These are phyloP conservation scores for Artemisiospiza belli DNA, from an alignment of 2,113 vertebrate genomes.

Conservation along the genomic window DNA sequence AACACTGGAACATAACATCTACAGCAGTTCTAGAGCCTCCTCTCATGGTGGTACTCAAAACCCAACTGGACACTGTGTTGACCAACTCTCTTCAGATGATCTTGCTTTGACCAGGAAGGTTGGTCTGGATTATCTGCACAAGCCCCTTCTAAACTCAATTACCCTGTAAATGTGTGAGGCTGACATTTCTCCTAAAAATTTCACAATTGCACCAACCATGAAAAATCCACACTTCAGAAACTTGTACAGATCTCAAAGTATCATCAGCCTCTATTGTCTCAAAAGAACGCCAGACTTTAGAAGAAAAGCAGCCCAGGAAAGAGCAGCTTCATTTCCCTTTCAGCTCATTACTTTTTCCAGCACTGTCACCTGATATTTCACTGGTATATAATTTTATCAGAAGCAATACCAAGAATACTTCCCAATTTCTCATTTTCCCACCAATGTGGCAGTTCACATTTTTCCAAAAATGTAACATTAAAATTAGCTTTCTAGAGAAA, in stretches of 20 bases:
- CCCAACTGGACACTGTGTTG: rapidly evolving
- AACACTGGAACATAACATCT: neutral
- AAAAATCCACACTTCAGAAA: neutral
- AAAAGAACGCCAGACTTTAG: neutral
- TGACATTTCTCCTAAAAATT: neutral
- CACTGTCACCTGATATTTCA: neutral
- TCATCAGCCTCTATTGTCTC: neutral
- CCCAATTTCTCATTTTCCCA: neutral
- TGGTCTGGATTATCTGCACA: neutral
- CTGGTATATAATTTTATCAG: neutral
- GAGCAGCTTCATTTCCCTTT: neutral
- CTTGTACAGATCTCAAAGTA: neutral
- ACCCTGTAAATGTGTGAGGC: neutral
- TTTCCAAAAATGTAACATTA: neutral
- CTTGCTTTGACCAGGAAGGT: neutral
- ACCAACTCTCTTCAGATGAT: neutral
- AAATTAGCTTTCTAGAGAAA: neutral
- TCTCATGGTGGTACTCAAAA: neutral
- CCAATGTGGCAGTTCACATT: neutral
- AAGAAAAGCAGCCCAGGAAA: neutral
- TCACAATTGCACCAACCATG: rapidly evolving
- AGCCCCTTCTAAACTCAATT: neutral
- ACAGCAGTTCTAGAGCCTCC: neutral
- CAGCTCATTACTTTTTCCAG: neutral
- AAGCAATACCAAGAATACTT: neutral